Evolutionary conservation across 2,888 invertebrate species (phyloP).

Genomic region (Lacanobia oleracea): DNA sequence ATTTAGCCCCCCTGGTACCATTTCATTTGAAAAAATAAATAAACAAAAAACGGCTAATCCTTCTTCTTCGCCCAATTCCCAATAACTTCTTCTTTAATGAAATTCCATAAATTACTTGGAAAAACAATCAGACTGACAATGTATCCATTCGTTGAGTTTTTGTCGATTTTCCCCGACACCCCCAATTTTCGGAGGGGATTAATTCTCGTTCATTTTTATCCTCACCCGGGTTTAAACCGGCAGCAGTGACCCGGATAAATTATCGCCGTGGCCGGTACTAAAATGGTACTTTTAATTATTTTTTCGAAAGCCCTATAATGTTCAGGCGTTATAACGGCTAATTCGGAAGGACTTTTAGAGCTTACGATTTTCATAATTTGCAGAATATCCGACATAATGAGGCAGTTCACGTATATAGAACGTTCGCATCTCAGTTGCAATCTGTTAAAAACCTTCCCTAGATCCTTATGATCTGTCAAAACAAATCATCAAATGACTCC

Average conservation of each 20-base stretch:
- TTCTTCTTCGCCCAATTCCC: not conserved
- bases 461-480: no score
- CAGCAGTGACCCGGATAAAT: slow-evolving; percentile 66
- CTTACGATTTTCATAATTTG: not conserved
- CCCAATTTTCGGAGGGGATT: slow-evolving; percentile 66
- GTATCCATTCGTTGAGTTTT: slow-evolving; percentile 47
- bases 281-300: slow-evolving; percentile 74
- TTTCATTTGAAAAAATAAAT: no score
- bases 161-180: slow-evolving; percentile 60
- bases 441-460: no score
- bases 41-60: not conserved
- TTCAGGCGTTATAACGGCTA: slow-evolving; percentile 54
- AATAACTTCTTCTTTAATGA: slow-evolving; percentile 22
- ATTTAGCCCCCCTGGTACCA: no score
- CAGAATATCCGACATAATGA: no score
- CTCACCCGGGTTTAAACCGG: slow-evolving; percentile 58
- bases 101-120: slow-evolving; percentile 37
- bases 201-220: slow-evolving; percentile 69
- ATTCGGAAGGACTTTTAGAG: slow-evolving; percentile 50
- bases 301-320: slow-evolving; percentile 63
- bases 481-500: no score
- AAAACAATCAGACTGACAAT: slow-evolving; percentile 26
- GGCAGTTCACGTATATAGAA: no score
- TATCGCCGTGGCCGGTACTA: slow-evolving; percentile 61
- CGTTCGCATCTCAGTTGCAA: no score